Base-by-base conservation (phyloP, 2,888 invertebrate genomes). In the Petrophora chlorosata region DNA sequence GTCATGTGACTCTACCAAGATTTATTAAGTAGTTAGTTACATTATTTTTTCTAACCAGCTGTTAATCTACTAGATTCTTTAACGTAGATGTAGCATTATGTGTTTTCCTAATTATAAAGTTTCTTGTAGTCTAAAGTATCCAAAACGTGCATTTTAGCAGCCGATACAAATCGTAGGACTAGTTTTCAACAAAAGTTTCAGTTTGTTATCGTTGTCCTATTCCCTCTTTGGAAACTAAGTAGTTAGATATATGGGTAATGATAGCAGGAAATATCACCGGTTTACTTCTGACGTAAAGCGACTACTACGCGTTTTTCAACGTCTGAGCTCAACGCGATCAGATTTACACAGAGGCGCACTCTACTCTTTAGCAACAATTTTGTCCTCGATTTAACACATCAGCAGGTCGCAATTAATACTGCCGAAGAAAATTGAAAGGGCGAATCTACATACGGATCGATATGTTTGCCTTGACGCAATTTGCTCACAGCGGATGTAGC, bases 241-340 rank as follows among this genome's bases (percentile, higher is more conserved):
- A 8, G 16, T 3, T 16, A 17, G 14, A 13, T 12, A 55, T 62
- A 68, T 70, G 71, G 76, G 71, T 75, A 66, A 63, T 63, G 66
- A 70, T 74, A 76, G 76, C 78, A 81, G 78, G 82, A 82, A 82
- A 77, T 74, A 75, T 79, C 65, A 65, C 70, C 69, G 71, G n/a
- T 72, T 58, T 53, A 48, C 59, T 58, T 76, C 74, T 67, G 66
- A 66, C 65, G 60, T 67, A 62, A 64, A 66, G 67, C 65, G 56
- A 68, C 73, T 81, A 82, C 82, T 82, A 78, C 44, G 19, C 41
- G 45, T 82, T 84, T 85, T 85, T 36, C 62, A 69, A 43, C 63
- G 68, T 70, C 69, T 75, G 63, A 56, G 62, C 63, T 47, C 62
- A 67, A 73, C 30, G 26, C 39, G 3, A 34, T 67, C 79, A 80